Evolutionary conservation across 37 sponge, comb jelly and placozoan species (phyloP).

Genomic region (Axinella damicornis): DNA sequence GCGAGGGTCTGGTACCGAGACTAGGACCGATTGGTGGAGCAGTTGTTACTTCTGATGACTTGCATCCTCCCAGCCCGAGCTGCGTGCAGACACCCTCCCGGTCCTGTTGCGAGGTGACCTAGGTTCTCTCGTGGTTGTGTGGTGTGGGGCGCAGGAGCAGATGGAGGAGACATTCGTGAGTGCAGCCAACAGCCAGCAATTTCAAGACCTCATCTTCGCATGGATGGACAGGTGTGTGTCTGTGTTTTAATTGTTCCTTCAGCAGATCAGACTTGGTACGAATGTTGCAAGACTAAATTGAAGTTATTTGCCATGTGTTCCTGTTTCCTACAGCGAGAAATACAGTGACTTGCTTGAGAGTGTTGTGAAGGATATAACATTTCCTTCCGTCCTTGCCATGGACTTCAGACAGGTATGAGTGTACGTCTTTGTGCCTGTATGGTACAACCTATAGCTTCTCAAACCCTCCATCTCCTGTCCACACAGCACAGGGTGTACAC

Average conservation of each 20-base stretch:
- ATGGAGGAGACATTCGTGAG: not conserved
- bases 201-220: conserved; percentile 9
- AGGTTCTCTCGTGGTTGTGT: conserved; percentile 29
- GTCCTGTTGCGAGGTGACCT: conserved; percentile 8
- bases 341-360: not conserved
- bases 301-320: not conserved
- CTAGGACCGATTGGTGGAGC: too few relatives aligned
- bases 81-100: conserved; percentile 41
- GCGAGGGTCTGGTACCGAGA: too few relatives aligned
- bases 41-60: too few relatives aligned
- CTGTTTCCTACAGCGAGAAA: not conserved
- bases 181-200: not conserved
- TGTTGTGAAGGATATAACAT: not conserved
- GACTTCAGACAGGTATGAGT: conserved; percentile 1
- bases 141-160: conserved; percentile 20
- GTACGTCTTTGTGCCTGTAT: too few relatives aligned
- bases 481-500: too few relatives aligned
- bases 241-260: not conserved
- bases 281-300: too few relatives aligned
- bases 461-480: too few relatives aligned
- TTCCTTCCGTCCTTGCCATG: not conserved
- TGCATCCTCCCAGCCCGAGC: conserved; percentile 47
- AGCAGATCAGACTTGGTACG: too few relatives aligned
- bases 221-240: conserved; percentile 40
- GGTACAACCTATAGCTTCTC: too few relatives aligned